These are phyloP conservation scores for Rhodeus uyekii DNA, from an alignment of 2,797 vertebrate species.

Conservation along the genomic window DNA sequence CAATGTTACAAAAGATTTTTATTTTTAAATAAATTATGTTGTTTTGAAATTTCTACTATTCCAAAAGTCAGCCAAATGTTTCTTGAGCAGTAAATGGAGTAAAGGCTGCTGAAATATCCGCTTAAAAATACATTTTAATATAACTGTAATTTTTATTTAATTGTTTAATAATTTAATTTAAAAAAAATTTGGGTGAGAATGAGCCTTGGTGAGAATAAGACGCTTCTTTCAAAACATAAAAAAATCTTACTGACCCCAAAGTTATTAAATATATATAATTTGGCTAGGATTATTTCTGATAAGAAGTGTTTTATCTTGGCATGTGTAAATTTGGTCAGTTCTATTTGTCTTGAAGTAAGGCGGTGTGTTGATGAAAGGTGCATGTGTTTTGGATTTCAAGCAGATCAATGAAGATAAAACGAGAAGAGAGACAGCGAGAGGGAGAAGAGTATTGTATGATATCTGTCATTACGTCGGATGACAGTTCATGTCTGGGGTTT, in stretches of 20 bases:
- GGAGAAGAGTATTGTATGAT: conserved; percentile 34
- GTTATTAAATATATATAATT: neutral
- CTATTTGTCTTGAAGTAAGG: neutral
- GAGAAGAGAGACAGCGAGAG: conserved; percentile 7
- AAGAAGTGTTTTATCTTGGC: neutral
- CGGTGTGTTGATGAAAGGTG: conserved; percentile 31
- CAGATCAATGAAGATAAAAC: conserved; percentile 40
- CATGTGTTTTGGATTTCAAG: conserved; percentile 47
- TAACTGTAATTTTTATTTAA: too few relatives aligned
- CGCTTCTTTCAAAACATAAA: neutral
- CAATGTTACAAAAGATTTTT: neutral
- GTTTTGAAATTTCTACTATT: neutral
- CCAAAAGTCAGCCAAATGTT: neutral
- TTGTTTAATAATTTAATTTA: too few relatives aligned
- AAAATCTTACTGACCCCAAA: neutral
- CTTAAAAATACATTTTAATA: neutral
- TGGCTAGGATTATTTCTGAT: neutral
- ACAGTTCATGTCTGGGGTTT: conserved; percentile 44
- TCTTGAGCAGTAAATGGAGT: neutral
- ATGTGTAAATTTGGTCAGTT: neutral
- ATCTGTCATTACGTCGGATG: conserved; percentile 50
- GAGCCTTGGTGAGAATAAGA: neutral
- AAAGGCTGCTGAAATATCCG: neutral
- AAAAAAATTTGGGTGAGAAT: neutral
- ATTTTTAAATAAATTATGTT: neutral